These are phyloP conservation scores for Hestina assimilis DNA, from an alignment of 1,140 invertebrate species.

Conservation along the genomic window DNA sequence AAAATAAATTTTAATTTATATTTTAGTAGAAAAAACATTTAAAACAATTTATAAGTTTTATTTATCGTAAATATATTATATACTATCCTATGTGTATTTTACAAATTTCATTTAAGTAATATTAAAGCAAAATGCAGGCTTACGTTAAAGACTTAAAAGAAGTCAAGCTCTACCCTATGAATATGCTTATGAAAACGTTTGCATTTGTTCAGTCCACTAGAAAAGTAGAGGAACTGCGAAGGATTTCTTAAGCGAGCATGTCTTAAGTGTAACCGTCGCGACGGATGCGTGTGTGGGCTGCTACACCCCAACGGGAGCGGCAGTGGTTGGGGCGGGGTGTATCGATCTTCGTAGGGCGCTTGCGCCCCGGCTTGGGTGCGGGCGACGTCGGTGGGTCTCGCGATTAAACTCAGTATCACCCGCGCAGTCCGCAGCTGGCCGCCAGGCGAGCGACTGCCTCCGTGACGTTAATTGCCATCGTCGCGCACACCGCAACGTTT, in stretches of 20 bases:
- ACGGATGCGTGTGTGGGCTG: conserved; percentile 51
- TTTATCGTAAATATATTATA: too few species aligned
- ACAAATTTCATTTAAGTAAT: too few species aligned
- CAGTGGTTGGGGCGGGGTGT: conserved; percentile 66
- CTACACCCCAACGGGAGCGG: conserved; percentile 39
- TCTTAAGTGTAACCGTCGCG: conserved; percentile 49
- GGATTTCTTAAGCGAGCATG: conserved; percentile 42
- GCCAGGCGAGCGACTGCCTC: conserved; percentile 56
- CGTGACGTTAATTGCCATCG: conserved; percentile 14
- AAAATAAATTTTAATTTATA: too few species aligned
- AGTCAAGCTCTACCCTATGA: not conserved
- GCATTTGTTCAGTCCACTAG: conserved; percentile 24
- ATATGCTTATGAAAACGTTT: conserved; percentile 15
- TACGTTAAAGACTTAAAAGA: not conserved
- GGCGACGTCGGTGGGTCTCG: conserved; percentile 46
- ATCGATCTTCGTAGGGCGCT: conserved; percentile 72
- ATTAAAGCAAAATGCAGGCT: too few species aligned
- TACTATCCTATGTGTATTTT: too few species aligned
- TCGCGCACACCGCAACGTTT: conserved; percentile 47
- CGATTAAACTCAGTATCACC: conserved; percentile 41
- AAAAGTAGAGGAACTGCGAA: conserved; percentile 29
- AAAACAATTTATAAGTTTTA: too few species aligned
- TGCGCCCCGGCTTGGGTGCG: conserved; percentile 57
- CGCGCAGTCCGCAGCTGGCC: conserved; percentile 71
- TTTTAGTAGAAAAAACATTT: too few species aligned